Evolutionary conservation across 2,888 invertebrate species (phyloP), one percentile per base, ranked within the genome.

Genomic region (Himalopsyche tibetana): DNA sequence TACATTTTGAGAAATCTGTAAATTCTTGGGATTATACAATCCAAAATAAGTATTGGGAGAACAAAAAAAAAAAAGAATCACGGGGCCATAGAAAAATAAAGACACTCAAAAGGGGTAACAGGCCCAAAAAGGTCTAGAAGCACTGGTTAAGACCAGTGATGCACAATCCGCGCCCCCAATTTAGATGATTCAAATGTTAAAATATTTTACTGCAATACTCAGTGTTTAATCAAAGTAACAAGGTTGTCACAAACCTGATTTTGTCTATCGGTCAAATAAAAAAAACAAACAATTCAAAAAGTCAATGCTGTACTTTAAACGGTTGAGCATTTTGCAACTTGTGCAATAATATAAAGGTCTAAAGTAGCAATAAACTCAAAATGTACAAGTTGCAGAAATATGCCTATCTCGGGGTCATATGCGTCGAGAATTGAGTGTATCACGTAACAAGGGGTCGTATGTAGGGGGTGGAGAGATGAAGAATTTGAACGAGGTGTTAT

Each of bases 381-480:
- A 63, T 63, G 63, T 19, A 19, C 19, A 63, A 28, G 28, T 28
- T 28, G 63, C 63, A 63, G 63, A 63, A 63, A 19, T 63, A 63
- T 63, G 19, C 63, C 19, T 63, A 63, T 63, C 63, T 63, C 63
- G 63, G 63, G 63, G 63, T 63, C 63, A 63, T 28, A 19, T 63
- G 19, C 63, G 63, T 63, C 63, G 63, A 63, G 63, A 19, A 63
- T 28, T 28, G 63, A 28, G 19, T 63, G 28, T 63, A 63, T 63
- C 63, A 19, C 63, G 63, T 63, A 63, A 63, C 63, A 11, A 28
- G 28, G 56, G 63, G 63, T 63, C 63, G 63, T 63, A 63, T 28
- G 63, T 63, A 19, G 19, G 19, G 19, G 63, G 28, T 63, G 19
- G 63, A 11, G 63, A 6, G 28, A 63, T 15, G n/a, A 28, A 63